A percentile compares a stretch with the other conserved stretches of the same genome.
These are phyloP conservation scores for Melanostoma scalare DNA, from an alignment of 2,888 invertebrate species.

Conservation along the genomic window DNA sequence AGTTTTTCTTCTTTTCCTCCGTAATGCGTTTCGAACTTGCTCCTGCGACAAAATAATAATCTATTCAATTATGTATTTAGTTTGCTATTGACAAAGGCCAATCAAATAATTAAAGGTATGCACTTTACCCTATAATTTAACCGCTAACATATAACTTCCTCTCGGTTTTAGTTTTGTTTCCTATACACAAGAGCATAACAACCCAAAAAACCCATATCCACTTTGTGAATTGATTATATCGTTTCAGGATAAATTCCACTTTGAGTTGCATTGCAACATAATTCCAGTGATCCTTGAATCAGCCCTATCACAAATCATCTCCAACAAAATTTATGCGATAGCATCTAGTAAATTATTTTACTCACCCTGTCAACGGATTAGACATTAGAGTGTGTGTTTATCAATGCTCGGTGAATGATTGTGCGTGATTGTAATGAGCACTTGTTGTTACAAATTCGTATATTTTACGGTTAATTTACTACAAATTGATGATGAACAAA, in stretches of 20 bases:
- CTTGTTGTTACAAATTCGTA: slow-evolving; percentile 68
- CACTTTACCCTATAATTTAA: slow-evolving; percentile 47
- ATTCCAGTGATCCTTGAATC: slow-evolving; percentile 35
- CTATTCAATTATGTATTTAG: slow-evolving; percentile 49
- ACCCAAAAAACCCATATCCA: too few species aligned
- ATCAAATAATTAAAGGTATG: slow-evolving; percentile 43
- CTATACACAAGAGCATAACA: not conserved
- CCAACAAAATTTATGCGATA: slow-evolving; percentile 23
- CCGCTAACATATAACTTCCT: slow-evolving; percentile 16
- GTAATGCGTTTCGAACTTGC: too few species aligned
- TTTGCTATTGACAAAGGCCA: slow-evolving; percentile 38
- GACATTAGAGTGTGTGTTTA: slow-evolving; percentile 48
- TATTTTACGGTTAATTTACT: slow-evolving; percentile 69
- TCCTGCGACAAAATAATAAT: not conserved
- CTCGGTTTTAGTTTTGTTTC: not conserved
- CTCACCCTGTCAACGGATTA: not conserved
- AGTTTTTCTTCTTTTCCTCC: too few species aligned
- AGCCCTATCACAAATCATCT: slow-evolving; percentile 28
- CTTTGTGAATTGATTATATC: slow-evolving; percentile 16
- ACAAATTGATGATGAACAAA: slow-evolving; percentile 60
- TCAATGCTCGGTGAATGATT: slow-evolving; percentile 46
- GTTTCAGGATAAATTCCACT: slow-evolving; percentile 21
- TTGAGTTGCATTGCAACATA: slow-evolving; percentile 6
- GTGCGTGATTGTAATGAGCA: slow-evolving; percentile 62
- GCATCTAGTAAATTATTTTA: slow-evolving; percentile 33